Percentiles rank a stretch among this genome's conserved stretches.
phyloP scores from a whole-genome alignment of 2,113 vertebrate species.

The Vulpes ferrilata region DNA sequence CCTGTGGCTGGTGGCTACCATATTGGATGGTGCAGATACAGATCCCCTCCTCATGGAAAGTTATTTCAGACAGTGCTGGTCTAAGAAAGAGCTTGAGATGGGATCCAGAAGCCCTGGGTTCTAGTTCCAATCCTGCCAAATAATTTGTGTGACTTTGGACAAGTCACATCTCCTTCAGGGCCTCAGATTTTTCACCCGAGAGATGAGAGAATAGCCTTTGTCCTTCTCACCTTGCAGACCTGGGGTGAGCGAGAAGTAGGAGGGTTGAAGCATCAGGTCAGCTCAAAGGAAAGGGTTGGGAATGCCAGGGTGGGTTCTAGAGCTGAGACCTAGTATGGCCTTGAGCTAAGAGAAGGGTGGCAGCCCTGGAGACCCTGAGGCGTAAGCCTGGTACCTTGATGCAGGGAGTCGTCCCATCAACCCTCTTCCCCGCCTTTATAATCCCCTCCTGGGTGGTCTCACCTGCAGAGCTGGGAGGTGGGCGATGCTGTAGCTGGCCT shows the following conservation, averaged over 20 bases:
- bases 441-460: not conserved
- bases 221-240: not conserved
- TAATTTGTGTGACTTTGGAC: not conserved
- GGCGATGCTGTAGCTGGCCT: rapidly evolving
- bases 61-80: not conserved
- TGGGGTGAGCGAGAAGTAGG: not conserved
- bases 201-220: not conserved
- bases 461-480: constrained; percentile 63
- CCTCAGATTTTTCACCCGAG: constrained; percentile 1
- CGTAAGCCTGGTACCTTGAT: not conserved
- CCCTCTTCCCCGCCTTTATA: not conserved
- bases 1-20: not conserved
- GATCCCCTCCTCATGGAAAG: not conserved
- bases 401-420: not conserved
- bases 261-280: not conserved
- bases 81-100: not conserved
- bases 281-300: not conserved
- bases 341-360: not conserved
- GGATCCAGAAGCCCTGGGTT: not conserved
- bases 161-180: not conserved
- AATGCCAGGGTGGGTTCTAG: not conserved
- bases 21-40: not conserved
- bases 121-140: not conserved
- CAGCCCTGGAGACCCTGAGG: too few species aligned
- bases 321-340: not conserved